Evolutionary conservation across 2,113 vertebrate species (phyloP).

Genomic region (Elephantulus edwardii): DNA sequence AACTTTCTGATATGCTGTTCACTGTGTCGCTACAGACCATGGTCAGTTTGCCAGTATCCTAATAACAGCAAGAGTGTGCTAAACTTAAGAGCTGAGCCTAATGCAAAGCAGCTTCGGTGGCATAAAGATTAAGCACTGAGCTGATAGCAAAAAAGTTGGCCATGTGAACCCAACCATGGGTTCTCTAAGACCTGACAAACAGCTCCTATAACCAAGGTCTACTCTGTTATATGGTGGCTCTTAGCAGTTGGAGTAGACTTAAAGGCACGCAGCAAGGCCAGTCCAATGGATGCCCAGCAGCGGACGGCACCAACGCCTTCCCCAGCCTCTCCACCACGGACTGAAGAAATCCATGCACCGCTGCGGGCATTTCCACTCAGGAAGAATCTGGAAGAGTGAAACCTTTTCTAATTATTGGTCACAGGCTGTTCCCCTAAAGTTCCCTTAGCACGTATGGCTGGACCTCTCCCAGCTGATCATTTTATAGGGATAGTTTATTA

Average conservation of each 20-base stretch:
- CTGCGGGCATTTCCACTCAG: not conserved
- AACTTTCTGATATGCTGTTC: no score
- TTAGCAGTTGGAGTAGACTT: not conserved
- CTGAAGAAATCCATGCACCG: not conserved
- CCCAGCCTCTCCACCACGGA: not conserved
- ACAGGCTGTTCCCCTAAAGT: slow-evolving; percentile 9
- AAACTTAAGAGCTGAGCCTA: no score
- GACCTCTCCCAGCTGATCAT: slow-evolving; percentile 30
- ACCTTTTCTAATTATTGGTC: slow-evolving; percentile 15
- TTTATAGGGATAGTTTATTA: not conserved
- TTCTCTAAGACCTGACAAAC: not conserved
- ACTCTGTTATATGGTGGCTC: not conserved
- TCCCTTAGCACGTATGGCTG: slow-evolving; percentile 12
- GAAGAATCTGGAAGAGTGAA: slow-evolving; percentile 14
- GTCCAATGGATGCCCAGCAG: not conserved
- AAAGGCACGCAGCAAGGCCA: not conserved
- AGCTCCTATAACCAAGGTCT: not conserved
- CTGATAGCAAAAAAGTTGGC: not conserved
- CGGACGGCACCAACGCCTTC: not conserved
- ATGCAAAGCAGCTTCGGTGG: not conserved
- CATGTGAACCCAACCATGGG: not conserved
- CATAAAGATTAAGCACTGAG: not conserved
- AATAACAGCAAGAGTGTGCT: no score
- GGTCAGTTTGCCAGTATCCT: no score
- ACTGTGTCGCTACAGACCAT: no score